Evolutionary conservation across 2,113 vertebrate species (phyloP).

Genomic region (Aptenodytes forsteri): DNA sequence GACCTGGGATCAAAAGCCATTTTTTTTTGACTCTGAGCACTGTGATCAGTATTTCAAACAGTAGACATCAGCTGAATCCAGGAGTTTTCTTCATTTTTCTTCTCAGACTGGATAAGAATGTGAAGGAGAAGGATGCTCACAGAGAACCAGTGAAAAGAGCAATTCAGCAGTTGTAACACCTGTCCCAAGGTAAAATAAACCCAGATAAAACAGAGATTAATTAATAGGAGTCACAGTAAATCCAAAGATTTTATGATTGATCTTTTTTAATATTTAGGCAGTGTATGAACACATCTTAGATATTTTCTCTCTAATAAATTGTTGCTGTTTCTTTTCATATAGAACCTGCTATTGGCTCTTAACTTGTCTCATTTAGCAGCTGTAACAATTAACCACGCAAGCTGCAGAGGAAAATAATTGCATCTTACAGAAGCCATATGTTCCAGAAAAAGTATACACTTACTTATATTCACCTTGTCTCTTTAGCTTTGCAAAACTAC

Average conservation of each 20-base stretch:
- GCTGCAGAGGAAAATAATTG: conserved; percentile 9
- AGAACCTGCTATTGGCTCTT: background rate
- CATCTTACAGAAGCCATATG: conserved; percentile 5
- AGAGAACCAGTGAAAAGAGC: background rate
- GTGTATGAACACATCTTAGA: background rate
- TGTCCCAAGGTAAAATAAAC: background rate
- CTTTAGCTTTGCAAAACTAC: conserved; percentile 38
- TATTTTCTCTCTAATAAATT: conserved; percentile 7
- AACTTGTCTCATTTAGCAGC: conserved; percentile 33
- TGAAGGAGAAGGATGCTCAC: conserved; percentile 10
- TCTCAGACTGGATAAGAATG: background rate
- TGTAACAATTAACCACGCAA: conserved; percentile 9
- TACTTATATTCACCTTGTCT: background rate
- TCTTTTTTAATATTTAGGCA: background rate
- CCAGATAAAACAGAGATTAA: background rate
- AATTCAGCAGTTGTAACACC: background rate
- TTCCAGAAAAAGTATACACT: background rate
- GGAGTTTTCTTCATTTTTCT: background rate
- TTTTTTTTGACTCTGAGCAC: background rate
- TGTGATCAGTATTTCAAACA: background rate
- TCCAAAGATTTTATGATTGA: background rate
- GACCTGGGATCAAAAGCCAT: background rate
- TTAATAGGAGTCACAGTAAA: background rate
- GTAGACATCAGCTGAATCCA: background rate
- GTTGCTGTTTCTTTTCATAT: conserved; percentile 28